Conservation (phyloP, 2,113 vertebrate genomes). For the Platichthys stellatus region DNA sequence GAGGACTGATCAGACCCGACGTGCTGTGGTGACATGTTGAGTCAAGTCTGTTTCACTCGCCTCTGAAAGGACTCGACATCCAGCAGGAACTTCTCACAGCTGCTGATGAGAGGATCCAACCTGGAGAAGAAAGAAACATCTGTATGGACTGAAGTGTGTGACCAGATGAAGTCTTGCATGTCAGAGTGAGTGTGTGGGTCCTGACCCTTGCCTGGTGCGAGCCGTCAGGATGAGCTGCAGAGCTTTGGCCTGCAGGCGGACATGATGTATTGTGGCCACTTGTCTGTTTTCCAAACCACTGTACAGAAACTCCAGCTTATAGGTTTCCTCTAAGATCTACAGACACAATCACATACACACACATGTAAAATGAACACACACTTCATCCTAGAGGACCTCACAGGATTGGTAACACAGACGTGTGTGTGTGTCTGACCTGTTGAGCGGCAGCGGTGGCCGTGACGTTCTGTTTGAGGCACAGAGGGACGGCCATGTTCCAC, state of each 20-base stretch:
- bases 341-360: conserved; percentile 13
- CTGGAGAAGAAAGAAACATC: conserved; percentile 67
- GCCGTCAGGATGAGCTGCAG: conserved; percentile 91
- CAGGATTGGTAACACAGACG: neutral
- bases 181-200: neutral
- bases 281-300: conserved; percentile 91
- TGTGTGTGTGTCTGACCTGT: conserved; percentile 82
- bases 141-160: neutral
- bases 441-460: conserved; percentile 90
- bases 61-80: conserved; percentile 96
- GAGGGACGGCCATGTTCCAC: conserved; percentile 93
- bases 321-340: conserved; percentile 95
- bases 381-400: no score
- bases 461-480: conserved; percentile 93
- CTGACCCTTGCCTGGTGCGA: conserved; percentile 89
- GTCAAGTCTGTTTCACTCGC: conserved; percentile 63
- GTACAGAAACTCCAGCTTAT: conserved; percentile 98
- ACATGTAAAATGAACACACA: neutral
- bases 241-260: conserved; percentile 94
- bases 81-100: conserved; percentile 94
- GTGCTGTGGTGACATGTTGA: no score
- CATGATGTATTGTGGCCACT: conserved; percentile 92
- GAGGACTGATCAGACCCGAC: no score
- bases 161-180: neutral
- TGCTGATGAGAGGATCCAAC: conserved; percentile 87